Conservation (phyloP, 53 echinoderm and acorn worm genomes). For the Glandiceps talaboti region DNA sequence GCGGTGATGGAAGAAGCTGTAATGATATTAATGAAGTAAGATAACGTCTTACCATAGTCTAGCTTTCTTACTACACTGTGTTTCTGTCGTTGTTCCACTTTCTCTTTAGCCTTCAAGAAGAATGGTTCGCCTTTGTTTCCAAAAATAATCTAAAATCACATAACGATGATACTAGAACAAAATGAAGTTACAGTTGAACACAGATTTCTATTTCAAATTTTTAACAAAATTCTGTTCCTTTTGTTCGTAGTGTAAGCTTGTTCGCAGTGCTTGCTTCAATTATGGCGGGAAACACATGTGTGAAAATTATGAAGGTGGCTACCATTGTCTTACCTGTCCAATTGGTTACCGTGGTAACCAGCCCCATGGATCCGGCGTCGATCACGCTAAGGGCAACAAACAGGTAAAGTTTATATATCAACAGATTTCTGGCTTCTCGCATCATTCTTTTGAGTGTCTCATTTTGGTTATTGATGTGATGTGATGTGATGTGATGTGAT, state of each 20-base stretch:
- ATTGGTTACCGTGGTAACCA: conserved; percentile 86
- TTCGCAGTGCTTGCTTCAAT: conserved; percentile 78
- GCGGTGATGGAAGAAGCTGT: conserved; percentile 70
- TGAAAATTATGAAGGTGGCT: conserved; percentile 63
- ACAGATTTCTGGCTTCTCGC: too few relatives aligned
- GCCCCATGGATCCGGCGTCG: conserved; percentile 75
- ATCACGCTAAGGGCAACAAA: conserved; percentile 63
- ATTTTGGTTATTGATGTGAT: too few relatives aligned
- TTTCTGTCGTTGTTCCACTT: too few relatives aligned
- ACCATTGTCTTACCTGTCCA: conserved; percentile 71
- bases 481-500: too few relatives aligned
- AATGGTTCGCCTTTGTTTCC: background rate
- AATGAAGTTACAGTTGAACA: too few relatives aligned
- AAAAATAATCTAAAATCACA: background rate
- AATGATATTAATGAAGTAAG: conserved; percentile 83
- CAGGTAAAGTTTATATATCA: conserved; percentile 71
- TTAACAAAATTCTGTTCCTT: background rate
- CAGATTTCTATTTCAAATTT: background rate
- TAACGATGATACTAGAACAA: background rate
- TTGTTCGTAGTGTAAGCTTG: conserved; percentile 45
- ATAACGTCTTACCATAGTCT: too few relatives aligned
- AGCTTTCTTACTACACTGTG: too few relatives aligned
- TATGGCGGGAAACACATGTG: conserved; percentile 78
- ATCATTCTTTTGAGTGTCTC: too few relatives aligned
- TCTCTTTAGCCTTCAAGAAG: background rate